Evolutionary conservation across 2,113 vertebrate species (phyloP).

Genomic region (Perca fluviatilis): DNA sequence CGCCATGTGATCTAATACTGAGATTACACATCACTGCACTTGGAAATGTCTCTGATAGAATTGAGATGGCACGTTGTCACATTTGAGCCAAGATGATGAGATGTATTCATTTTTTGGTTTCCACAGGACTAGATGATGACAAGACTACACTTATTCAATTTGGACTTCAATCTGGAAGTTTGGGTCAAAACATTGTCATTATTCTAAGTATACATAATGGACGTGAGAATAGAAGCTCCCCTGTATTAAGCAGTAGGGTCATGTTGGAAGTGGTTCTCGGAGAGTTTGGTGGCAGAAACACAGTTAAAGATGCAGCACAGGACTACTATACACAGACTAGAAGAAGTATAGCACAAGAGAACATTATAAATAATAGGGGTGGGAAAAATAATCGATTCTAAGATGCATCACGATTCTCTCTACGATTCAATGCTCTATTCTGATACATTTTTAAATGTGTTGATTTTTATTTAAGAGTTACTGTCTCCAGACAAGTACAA

Average conservation of each 20-base stretch:
- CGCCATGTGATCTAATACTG: conserved; percentile 19
- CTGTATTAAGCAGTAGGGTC: neutral
- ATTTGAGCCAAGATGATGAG: neutral
- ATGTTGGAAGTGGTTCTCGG: neutral
- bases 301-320: neutral
- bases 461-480: too few relatives aligned
- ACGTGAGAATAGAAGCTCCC: neutral
- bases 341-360: neutral
- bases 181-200: neutral
- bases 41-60: conserved; percentile 3
- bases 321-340: neutral
- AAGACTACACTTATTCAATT: neutral
- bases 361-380: conserved; percentile 22
- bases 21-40: conserved; percentile 6
- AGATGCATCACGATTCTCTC: too few relatives aligned
- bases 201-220: neutral
- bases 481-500: too few relatives aligned
- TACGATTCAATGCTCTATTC: too few relatives aligned
- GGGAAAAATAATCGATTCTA: too few relatives aligned
- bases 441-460: too few relatives aligned
- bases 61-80: conserved; percentile 14
- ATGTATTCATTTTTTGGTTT: neutral
- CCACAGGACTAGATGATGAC: neutral
- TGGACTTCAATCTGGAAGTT: neutral
- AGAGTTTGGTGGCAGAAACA: neutral